Percentiles rank a stretch among this genome's conserved stretches.
Evolutionary conservation across 2,113 vertebrate genomes (phyloP).

Genomic region (Cathartes aura): DNA sequence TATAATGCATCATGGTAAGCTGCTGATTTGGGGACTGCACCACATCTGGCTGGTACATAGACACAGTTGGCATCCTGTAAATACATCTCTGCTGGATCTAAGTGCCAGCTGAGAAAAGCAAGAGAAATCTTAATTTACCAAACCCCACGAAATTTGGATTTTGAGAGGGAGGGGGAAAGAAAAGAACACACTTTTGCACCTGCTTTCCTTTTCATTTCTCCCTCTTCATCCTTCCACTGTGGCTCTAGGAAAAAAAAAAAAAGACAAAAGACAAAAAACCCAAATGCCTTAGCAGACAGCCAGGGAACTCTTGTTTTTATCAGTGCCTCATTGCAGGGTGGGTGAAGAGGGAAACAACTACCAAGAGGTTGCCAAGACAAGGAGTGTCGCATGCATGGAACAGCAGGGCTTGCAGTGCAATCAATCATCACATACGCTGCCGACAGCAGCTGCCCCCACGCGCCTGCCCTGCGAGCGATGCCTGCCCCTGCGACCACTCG

Average conservation of each 20-base stretch:
- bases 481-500: not conserved
- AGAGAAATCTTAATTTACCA: not conserved
- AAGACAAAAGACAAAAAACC: not conserved
- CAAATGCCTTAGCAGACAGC: not conserved
- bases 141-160: not conserved
- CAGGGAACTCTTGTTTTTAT: not conserved
- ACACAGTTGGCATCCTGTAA: not conserved
- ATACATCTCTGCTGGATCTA: not conserved
- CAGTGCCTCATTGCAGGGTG: not conserved
- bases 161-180: not conserved
- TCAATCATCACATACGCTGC: constrained; percentile 25
- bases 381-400: constrained; percentile 6
- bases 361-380: not conserved
- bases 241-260: not conserved
- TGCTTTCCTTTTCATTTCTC: not conserved
- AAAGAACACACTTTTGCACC: not conserved
- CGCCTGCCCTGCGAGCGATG: not conserved
- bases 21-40: not conserved
- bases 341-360: not conserved
- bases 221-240: not conserved
- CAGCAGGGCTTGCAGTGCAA: constrained; percentile 54
- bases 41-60: not conserved
- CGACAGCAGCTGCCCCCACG: not conserved
- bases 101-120: not conserved
- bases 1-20: not conserved